These are phyloP conservation scores for Lottia scabra DNA, from an alignment of 2,888 invertebrate species.

Conservation along the genomic window DNA sequence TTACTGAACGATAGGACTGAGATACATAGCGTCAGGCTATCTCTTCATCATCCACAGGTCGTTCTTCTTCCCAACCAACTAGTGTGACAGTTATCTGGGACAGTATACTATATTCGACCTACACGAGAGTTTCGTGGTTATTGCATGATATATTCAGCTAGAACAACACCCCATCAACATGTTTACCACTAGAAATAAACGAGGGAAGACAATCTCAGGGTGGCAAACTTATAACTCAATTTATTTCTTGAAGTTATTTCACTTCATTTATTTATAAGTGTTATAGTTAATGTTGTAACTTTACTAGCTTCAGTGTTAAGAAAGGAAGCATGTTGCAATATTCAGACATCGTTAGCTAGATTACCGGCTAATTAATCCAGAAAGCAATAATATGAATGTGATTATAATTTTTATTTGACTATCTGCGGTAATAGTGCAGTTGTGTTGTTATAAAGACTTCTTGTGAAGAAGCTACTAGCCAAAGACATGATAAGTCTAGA, in stretches of 20 bases:
- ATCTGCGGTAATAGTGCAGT: neutral
- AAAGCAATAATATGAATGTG: too few species aligned
- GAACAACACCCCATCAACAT: neutral
- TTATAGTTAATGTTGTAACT: neutral
- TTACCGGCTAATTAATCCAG: too few species aligned
- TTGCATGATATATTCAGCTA: neutral
- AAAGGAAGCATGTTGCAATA: conserved; percentile 1
- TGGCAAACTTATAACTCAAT: neutral
- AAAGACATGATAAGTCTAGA: conserved; percentile 1
- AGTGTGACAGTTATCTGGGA: neutral
- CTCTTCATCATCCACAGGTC: neutral
- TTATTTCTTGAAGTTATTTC: neutral
- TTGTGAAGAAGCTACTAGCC: conserved; percentile 6
- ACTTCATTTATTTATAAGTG: neutral
- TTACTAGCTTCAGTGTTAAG: neutral
- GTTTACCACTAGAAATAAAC: neutral
- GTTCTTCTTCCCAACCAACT: too few species aligned
- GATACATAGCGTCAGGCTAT: neutral
- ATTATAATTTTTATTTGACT: neutral
- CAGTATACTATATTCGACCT: neutral
- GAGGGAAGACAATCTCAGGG: neutral
- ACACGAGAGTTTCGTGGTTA: conserved; percentile 3
- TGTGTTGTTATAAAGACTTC: conserved; percentile 1
- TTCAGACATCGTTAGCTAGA: neutral
- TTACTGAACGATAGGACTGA: conserved; percentile 46